A percentile compares a stretch with the other conserved stretches of the same genome.
Evolutionary conservation across 2,888 invertebrate genomes (phyloP).

Genomic region (Neoscelio sp.): DNA sequence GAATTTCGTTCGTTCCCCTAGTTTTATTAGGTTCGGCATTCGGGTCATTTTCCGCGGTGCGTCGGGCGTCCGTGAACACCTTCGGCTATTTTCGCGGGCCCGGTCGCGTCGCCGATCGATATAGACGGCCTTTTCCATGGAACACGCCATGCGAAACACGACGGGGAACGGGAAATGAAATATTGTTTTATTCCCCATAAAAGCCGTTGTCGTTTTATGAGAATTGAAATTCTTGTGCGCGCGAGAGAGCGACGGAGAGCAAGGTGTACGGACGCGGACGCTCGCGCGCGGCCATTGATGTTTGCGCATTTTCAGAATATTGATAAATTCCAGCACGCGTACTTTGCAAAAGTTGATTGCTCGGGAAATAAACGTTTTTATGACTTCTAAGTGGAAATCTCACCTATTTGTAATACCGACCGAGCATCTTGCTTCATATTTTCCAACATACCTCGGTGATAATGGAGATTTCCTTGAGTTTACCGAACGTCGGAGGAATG

Average conservation of each 20-base stretch:
- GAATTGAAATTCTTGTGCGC: slow-evolving; percentile 75
- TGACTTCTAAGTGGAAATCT: slow-evolving; percentile 47
- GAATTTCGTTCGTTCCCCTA: no score
- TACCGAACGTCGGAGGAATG: slow-evolving; percentile 8
- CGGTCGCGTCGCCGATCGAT: no score
- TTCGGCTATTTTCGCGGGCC: no score
- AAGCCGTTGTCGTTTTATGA: slow-evolving; percentile 74
- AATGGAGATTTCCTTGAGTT: slow-evolving; percentile 29
- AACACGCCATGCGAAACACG: background rate
- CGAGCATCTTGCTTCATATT: slow-evolving; percentile 41
- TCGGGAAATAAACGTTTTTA: slow-evolving; percentile 50
- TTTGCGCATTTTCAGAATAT: slow-evolving; percentile 72
- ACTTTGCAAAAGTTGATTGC: slow-evolving; percentile 65
- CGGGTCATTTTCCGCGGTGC: no score
- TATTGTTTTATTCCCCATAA: slow-evolving; percentile 76
- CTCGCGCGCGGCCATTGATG: slow-evolving; percentile 24
- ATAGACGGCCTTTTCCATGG: no score
- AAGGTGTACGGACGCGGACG: background rate
- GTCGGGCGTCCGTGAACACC: no score
- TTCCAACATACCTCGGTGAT: slow-evolving; percentile 19
- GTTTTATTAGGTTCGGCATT: no score
- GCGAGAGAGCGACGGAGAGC: slow-evolving; percentile 28
- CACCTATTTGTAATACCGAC: slow-evolving; percentile 42
- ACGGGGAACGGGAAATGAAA: slow-evolving; percentile 61
- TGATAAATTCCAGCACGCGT: slow-evolving; percentile 74